Base-by-base conservation (phyloP, 2,888 invertebrate genomes). In the Pristionchus japonicus region DNA sequence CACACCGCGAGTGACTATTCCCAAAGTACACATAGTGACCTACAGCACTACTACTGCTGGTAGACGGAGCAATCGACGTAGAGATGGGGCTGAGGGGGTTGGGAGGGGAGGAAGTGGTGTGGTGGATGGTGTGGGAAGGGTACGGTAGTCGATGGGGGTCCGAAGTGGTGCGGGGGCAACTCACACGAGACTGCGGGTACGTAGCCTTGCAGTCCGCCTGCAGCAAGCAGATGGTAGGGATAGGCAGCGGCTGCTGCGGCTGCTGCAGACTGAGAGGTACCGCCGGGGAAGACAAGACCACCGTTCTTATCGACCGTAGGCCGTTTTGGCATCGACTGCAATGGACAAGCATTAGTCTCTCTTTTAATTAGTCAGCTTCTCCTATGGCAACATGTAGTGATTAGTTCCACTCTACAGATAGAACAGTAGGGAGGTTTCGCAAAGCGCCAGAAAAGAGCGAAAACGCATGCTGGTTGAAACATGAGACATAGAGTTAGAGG, bases 131-230 rank as follows among this genome's bases (percentile, higher is more conserved):
- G 77, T 77, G 47, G 77, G 43, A 49, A 74, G 57, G 31, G 31
- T 70, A 70, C 70, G 77, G 77, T 77, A 82, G 82, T 49, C 80
- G 43, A 80, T 27, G 23, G 82, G n/a, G 23, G 37, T 1, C 13
- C 15, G 31, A 34, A 31, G 82, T n/a, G 49, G 34, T 49, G 82
- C 9, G 77, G 77, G 3, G 43, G 40, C n/a, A 77, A 77, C 93
- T 92, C 91, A 93, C 93, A 93, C 52, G 92, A 90, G 86, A 93
- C 92, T 57, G 92, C 89, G 31, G 93, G 93, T 40, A 92, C 91
- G 82, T 91, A 93, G 37, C 40, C 40, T 52, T 40, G 49, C 40
- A 43, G 61, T 57, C 87, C 77, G 57, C 57, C 84, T 17, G 84
- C 84, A 1, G 89, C 89, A 31, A 90, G 91, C 57, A 91, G 88